Evolutionary conservation across 2,113 vertebrate species (phyloP).

Genomic region (Leptodactylus fuscus): DNA sequence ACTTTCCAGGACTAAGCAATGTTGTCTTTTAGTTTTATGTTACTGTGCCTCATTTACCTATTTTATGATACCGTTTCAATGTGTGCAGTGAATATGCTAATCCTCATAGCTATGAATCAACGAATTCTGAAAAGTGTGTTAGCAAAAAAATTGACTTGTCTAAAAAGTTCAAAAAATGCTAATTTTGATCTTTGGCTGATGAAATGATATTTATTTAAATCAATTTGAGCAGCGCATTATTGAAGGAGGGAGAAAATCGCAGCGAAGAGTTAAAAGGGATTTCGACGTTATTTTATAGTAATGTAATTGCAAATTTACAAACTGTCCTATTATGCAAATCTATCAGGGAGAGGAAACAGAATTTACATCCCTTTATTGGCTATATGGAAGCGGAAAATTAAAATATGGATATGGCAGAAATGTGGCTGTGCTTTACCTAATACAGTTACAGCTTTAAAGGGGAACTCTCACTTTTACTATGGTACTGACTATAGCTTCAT

Average conservation of each 20-base stretch:
- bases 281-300: background rate
- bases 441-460: background rate
- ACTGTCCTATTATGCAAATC: background rate
- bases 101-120: background rate
- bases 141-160: constrained; percentile 20
- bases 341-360: background rate
- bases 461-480: background rate
- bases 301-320: background rate
- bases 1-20: constrained; percentile 44
- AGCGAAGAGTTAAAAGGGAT: constrained; percentile 4
- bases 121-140: background rate
- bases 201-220: constrained; percentile 26
- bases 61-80: background rate
- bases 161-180: constrained; percentile 47
- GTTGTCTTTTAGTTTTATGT: constrained; percentile 46
- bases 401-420: background rate
- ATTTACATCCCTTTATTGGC: background rate
- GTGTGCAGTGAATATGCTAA: background rate
- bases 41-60: background rate
- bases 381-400: background rate
- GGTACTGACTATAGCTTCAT: background rate
- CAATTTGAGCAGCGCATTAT: background rate
- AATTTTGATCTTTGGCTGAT: constrained; percentile 51
- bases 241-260: background rate
- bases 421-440: background rate